Percentiles rank a stretch among this genome's conserved stretches.
Conservation (phyloP, 1,140 invertebrate genomes). For the Latrodectus geometricus region DNA sequence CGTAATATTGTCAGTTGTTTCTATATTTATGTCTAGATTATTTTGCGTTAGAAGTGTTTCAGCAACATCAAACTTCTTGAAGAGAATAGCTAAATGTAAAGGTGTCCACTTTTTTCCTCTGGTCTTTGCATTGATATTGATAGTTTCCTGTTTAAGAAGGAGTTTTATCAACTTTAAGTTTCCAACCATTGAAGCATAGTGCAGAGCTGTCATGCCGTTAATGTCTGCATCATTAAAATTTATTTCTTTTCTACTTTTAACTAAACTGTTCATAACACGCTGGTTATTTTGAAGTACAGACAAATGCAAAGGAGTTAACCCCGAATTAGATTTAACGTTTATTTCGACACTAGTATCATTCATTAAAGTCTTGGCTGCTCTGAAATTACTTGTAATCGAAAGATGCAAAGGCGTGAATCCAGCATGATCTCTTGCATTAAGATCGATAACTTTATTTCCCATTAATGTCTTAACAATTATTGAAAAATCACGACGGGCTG, state of each 20-base stretch:
- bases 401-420: conserved; percentile 10
- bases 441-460: neutral
- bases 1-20: neutral
- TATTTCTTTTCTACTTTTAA: neutral
- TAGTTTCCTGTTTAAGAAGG: too few relatives aligned
- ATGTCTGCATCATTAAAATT: neutral
- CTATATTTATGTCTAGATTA: neutral
- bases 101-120: neutral
- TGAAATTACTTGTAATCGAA: neutral
- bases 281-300: neutral
- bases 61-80: neutral
- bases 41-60: neutral
- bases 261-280: neutral
- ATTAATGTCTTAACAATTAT: neutral
- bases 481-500: neutral
- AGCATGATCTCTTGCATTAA: neutral
- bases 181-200: neutral
- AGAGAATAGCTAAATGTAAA: conserved; percentile 6
- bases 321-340: neutral
- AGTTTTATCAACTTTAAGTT: neutral
- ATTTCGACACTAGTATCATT: neutral
- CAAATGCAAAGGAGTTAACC: conserved; percentile 9
- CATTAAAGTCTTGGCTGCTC: neutral
- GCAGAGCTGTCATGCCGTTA: neutral
- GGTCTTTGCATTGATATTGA: neutral